These are phyloP conservation scores for Muntiacus muntjak DNA, from an alignment of 2,113 vertebrate genomes.

Conservation along the genomic window DNA sequence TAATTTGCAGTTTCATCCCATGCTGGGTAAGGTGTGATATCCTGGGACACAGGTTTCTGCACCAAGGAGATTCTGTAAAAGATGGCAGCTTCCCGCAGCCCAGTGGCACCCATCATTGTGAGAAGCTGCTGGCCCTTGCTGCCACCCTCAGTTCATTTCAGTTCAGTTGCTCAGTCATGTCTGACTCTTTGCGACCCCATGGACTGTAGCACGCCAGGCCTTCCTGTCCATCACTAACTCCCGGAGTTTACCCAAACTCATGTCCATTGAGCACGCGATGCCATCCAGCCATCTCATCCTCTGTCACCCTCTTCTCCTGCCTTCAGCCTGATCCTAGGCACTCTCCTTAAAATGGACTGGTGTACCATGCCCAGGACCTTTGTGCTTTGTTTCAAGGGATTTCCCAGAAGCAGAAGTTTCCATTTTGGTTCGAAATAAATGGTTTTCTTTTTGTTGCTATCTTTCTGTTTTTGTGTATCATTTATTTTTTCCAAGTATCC, in stretches of 20 bases:
- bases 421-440: not conserved
- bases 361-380: not conserved
- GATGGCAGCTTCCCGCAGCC: not conserved
- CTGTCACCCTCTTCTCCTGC: not conserved
- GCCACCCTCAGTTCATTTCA: not conserved
- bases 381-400: not conserved
- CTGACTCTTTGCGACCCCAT: fast-evolving
- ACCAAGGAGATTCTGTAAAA: not conserved
- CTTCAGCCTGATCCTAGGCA: not conserved
- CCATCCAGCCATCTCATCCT: not conserved
- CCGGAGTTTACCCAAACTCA: not conserved
- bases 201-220: fast-evolving
- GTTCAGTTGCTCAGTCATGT: not conserved
- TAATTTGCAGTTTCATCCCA: no score
- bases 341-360: not conserved
- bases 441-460: not conserved
- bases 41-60: not conserved
- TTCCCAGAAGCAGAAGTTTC: not conserved
- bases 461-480: not conserved
- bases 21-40: no score
- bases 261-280: not conserved
- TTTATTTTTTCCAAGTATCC: not conserved
- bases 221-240: not conserved
- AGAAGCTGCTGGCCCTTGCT: not conserved
- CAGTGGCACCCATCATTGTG: fast-evolving